Conservation (phyloP, 2,797 vertebrate species). For the Gymnodraco acuticeps region DNA sequence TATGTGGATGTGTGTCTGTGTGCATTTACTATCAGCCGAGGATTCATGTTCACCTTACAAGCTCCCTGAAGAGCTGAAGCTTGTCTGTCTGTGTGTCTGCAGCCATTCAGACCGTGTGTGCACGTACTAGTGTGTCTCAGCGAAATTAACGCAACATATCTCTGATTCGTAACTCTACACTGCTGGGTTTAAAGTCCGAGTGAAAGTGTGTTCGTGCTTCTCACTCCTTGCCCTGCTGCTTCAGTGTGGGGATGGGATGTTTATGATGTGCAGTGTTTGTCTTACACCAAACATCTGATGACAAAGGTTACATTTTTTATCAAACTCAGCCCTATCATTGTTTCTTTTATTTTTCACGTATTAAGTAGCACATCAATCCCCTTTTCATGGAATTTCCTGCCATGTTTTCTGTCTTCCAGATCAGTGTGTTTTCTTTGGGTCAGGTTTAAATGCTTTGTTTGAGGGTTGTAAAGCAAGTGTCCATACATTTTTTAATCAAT, state of each 20-base stretch:
- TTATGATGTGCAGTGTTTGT: background rate
- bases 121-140: slow-evolving; percentile 7
- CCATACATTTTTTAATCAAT: background rate
- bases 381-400: too few species aligned
- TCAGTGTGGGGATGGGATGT: background rate
- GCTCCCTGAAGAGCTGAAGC: slow-evolving; percentile 9
- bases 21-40: slow-evolving; percentile 1
- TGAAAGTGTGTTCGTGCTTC: background rate
- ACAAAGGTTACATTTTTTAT: background rate
- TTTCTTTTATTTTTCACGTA: too few species aligned
- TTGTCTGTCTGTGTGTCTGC: slow-evolving; percentile 40
- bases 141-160: slow-evolving; percentile 15
- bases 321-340: background rate
- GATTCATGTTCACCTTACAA: slow-evolving; percentile 46
- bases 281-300: background rate
- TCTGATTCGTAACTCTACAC: background rate
- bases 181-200: background rate
- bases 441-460: background rate
- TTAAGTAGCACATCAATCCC: too few species aligned
- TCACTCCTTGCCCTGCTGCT: background rate
- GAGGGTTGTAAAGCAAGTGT: background rate
- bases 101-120: slow-evolving; percentile 4
- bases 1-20: slow-evolving; percentile 25
- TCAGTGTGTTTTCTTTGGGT: background rate
- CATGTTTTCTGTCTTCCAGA: background rate